Base-by-base conservation (phyloP, 2,888 invertebrate genomes). In the Drosophila kambysellisi region DNA sequence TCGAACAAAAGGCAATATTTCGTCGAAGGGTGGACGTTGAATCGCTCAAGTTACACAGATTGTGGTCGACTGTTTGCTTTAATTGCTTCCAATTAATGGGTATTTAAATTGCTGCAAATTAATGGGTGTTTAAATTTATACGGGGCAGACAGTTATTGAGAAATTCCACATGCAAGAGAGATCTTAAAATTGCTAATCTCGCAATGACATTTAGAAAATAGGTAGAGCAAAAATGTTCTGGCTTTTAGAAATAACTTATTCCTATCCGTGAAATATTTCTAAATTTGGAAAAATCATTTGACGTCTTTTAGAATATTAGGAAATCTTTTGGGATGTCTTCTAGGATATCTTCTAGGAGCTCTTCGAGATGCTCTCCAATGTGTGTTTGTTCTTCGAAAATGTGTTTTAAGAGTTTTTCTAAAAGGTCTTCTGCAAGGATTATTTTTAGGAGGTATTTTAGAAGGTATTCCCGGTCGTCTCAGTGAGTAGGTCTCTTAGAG, bases 11-110 rank as follows among this genome's bases (percentile, higher is more conserved):
- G 51, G 43, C 54, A 41, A 32, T 25, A 8, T 29, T 17, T 5
- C 17, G n/a, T 20, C 4, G 29, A 35, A 25, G 35, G 54, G 8
- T 2, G 30, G 41, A 29, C 39, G 8, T 8, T 8, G 4, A 56
- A 12, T 39, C 35, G 59, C 39, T 65, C n/a, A 59, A 63, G 58
- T 54, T 64, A 56, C 67, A 20, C 48, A 30, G 63, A 66, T 63
- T 51, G 46, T 12, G 51, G 35, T 20, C 39, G 17, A 29, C 43
- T 39, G 29, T 51, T 35, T 37, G 9, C n/a, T 52, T 58, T 77
- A 79, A 79, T 70, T 74, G 79, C 63, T 51, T 32, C 20, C 65
- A 66, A 52, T 75, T 70, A 33, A 59, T 61, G 52, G 46, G 0
- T 25, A 15, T 8, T 15, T 15, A 2, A 46, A 20, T 20, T 20